Base-by-base conservation (phyloP, 1,140 invertebrate species). In the Lordiphosa mommai region DNA sequence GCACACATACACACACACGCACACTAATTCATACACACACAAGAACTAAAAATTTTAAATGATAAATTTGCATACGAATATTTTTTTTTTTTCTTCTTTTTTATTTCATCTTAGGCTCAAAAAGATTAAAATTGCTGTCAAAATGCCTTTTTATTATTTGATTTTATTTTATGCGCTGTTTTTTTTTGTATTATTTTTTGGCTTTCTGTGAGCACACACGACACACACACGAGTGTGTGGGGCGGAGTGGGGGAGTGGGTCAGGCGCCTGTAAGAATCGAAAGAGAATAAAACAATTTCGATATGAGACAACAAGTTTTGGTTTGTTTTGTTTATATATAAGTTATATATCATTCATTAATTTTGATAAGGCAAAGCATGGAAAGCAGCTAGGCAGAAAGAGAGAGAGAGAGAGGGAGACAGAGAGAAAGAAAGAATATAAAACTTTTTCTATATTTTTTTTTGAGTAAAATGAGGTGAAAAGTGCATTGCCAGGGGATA, bases 201-300 rank as follows among this genome's bases (percentile, higher is more conserved):
- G 33, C 38, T 57, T 53, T 44, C 14, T 29, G 41, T 56, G 41
- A 48, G 46, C 59, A 47, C 55, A 47, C 55, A 58, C 55, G 55
- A 56, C 53, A 56, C 43, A 30, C 60, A 41, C 32, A 60, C 30
- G 50, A 16, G 30, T 27, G 23, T 27, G 41, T 17, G 36, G 30
- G 23, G 40, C 34, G 17, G 47, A 30, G 50, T 65, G 64, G 59
- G 43, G 34, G 38, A 37, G 37, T 16, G 44, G 32, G 36, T 14
- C 32, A 27, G 60, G 50, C 58, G 77, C 77, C 77, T 84, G 77
- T 51, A 84, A 82, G 32, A 72, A 84, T 82, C 77, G 77, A 84
- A 84, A 84, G 63, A 84, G 68, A 84, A 72, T 67, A 67, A 68
- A 79, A 79, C 76, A 82, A 50, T 80, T 80, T 55, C 70, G 70